Evolutionary conservation across 2,797 vertebrate species (phyloP).

Genomic region (Sebastes reedi): DNA sequence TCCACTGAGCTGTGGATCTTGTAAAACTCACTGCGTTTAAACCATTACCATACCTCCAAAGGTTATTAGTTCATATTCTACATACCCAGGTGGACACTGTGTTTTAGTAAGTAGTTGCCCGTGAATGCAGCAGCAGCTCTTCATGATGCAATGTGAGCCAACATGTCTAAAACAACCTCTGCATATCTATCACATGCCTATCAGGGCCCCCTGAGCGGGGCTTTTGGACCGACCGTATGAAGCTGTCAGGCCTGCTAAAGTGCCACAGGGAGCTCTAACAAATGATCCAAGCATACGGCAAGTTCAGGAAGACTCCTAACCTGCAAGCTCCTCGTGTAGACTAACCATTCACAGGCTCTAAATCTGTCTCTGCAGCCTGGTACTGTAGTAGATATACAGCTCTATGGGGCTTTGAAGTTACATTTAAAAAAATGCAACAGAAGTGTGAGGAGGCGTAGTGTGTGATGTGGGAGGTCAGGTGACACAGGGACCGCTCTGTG

Average conservation of each 20-base stretch:
- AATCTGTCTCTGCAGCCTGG: conserved; percentile 27
- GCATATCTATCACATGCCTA: conserved; percentile 50
- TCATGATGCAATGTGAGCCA: conserved; percentile 48
- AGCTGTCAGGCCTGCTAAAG: conserved; percentile 46
- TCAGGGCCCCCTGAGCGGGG: conserved; percentile 17
- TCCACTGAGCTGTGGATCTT: not conserved
- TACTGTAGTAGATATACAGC: conserved; percentile 11
- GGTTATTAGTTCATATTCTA: conserved; percentile 38
- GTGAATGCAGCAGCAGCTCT: not conserved
- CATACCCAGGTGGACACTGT: conserved; percentile 34
- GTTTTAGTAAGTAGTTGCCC: not conserved
- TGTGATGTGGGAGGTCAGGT: no score
- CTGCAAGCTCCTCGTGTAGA: conserved; percentile 22
- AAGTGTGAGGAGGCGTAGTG: no score
- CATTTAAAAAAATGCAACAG: not conserved
- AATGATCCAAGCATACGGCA: conserved; percentile 44
- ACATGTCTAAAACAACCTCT: conserved; percentile 50
- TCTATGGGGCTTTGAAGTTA: conserved; percentile 22
- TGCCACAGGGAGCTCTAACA: conserved; percentile 58
- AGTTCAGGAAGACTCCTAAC: conserved; percentile 54
- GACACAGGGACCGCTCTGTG: no score
- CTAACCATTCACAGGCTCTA: not conserved
- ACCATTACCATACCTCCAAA: conserved; percentile 28
- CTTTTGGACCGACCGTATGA: not conserved
- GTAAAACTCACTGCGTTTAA: conserved; percentile 23